Conservation (phyloP, 2,888 invertebrate species). For the Drosophila multiciliata region DNA sequence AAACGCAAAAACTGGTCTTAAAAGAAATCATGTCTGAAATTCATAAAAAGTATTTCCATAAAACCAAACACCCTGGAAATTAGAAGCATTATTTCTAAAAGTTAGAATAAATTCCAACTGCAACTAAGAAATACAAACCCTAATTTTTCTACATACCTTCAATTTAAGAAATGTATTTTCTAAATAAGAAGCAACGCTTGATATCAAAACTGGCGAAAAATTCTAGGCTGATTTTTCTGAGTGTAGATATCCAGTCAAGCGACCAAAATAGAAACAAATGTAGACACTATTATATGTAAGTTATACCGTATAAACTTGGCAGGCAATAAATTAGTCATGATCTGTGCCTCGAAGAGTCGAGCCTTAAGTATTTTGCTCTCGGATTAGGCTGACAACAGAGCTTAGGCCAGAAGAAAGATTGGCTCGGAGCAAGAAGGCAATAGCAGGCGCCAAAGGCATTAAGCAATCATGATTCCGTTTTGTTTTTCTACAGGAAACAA, state of each 20-base stretch:
- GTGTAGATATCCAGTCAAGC: conserved; percentile 26
- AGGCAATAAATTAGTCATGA: conserved; percentile 36
- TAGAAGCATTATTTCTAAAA: not conserved
- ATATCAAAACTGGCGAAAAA: not conserved
- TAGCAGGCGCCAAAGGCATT: conserved; percentile 37
- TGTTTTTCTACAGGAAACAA: not conserved
- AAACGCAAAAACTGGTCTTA: not conserved
- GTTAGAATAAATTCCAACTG: not conserved
- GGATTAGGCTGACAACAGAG: conserved; percentile 47
- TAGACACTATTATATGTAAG: conserved; percentile 5
- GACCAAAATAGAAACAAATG: conserved; percentile 25
- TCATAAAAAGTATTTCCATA: not conserved
- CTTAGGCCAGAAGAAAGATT: conserved; percentile 29
- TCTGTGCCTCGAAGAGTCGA: conserved; percentile 12
- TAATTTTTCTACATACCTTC: not conserved
- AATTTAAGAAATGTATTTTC: not conserved
- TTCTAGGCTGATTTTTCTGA: not conserved
- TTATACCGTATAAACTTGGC: conserved; percentile 18
- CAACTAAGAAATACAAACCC: not conserved
- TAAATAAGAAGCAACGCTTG: not conserved
- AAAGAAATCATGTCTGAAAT: not conserved
- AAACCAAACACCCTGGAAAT: not conserved
- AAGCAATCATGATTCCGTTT: conserved; percentile 25
- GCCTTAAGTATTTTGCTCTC: conserved; percentile 19
- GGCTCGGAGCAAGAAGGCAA: conserved; percentile 27